These are phyloP conservation scores for Syrphus vitripennis DNA, from an alignment of 2,888 invertebrate genomes.

Conservation along the genomic window DNA sequence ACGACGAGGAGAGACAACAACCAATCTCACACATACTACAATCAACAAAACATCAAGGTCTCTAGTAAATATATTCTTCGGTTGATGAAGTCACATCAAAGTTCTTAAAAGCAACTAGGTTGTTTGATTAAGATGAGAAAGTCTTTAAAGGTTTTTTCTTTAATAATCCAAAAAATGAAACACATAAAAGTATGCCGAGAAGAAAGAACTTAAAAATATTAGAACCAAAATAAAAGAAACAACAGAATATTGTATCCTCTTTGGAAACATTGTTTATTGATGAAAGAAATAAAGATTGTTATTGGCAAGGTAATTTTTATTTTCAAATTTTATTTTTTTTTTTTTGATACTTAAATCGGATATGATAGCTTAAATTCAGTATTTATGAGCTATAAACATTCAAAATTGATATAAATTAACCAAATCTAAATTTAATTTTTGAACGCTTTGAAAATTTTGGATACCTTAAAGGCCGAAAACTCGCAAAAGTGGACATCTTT, in stretches of 20 bases:
- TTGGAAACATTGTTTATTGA: not conserved
- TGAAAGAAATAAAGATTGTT: constrained; percentile 48
- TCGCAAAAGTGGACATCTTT: too few species aligned
- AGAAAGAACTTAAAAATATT: not conserved
- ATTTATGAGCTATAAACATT: too few species aligned
- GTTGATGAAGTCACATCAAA: constrained; percentile 41
- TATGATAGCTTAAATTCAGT: too few species aligned
- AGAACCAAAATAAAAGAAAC: not conserved
- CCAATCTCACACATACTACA: constrained; percentile 4
- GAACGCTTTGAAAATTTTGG: too few species aligned
- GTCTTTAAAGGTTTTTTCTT: constrained; percentile 49
- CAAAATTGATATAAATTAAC: too few species aligned
- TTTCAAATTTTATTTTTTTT: too few species aligned
- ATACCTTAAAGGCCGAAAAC: too few species aligned
- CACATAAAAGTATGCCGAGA: not conserved
- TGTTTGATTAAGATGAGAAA: constrained; percentile 44
- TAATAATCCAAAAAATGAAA: constrained; percentile 22
- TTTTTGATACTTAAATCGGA: too few species aligned
- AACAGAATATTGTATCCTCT: not conserved
- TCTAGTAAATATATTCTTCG: constrained; percentile 27
- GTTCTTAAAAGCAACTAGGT: constrained; percentile 42
- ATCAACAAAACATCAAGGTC: constrained; percentile 42
- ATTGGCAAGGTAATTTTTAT: too few species aligned
- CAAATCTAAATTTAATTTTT: too few species aligned
- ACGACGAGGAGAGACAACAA: constrained; percentile 48